These are phyloP conservation scores for Sebastes aleutianus DNA, from an alignment of 2,797 vertebrate species.

Conservation along the genomic window DNA sequence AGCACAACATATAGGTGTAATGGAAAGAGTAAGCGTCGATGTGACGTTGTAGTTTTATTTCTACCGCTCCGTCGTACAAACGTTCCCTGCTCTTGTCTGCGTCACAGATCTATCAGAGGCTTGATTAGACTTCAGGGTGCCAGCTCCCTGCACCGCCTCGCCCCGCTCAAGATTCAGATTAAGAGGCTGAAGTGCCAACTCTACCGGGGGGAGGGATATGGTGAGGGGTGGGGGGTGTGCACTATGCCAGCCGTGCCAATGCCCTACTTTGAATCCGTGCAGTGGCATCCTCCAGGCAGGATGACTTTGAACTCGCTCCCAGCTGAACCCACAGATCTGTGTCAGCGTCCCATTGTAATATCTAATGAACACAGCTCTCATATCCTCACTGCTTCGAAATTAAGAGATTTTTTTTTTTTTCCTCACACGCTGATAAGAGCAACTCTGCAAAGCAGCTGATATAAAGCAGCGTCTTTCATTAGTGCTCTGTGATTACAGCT, in stretches of 20 bases:
- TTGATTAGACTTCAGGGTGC: slow-evolving; percentile 51
- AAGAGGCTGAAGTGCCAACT: slow-evolving; percentile 52
- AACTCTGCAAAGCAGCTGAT: slow-evolving; percentile 51
- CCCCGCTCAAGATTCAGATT: slow-evolving; percentile 49
- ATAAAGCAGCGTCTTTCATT: slow-evolving; percentile 53
- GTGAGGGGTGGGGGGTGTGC: neutral
- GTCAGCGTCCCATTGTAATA: slow-evolving; percentile 74
- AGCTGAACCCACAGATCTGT: slow-evolving; percentile 73
- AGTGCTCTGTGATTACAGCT: slow-evolving; percentile 60
- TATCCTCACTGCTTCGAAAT: slow-evolving; percentile 67
- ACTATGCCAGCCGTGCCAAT: slow-evolving; percentile 55
- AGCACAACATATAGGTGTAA: neutral
- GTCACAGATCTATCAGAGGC: slow-evolving; percentile 36
- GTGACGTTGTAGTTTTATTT: neutral
- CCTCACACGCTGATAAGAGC: slow-evolving; percentile 52
- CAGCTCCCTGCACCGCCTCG: slow-evolving; percentile 36
- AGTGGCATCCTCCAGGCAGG: slow-evolving; percentile 62
- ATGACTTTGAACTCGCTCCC: slow-evolving; percentile 75
- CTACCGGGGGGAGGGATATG: neutral
- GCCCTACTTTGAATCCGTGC: slow-evolving; percentile 73
- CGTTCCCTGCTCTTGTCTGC: slow-evolving; percentile 6
- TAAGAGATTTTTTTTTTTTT: slow-evolving; percentile 21
- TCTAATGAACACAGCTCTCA: slow-evolving; percentile 74
- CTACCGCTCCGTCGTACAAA: neutral
- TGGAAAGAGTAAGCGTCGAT: neutral